Conservation (phyloP, 2,888 invertebrate species). For the Nymphalis c-album region DNA sequence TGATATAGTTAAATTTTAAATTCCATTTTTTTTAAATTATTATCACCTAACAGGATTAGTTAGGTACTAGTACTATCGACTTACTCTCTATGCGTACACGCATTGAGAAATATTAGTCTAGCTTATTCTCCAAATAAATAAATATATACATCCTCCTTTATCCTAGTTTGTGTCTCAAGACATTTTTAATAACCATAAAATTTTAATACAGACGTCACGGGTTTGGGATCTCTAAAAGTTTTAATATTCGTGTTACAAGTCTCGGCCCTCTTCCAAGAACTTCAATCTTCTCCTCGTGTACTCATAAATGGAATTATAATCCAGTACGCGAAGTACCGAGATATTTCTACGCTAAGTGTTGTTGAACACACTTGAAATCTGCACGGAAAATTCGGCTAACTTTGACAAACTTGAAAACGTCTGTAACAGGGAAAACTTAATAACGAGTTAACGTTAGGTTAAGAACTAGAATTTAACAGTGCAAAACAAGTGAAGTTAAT, state of each 20-base stretch:
- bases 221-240: not conserved
- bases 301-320: slow-evolving; percentile 9
- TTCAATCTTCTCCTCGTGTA: not conserved
- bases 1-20: too few species aligned
- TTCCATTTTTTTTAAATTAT: too few species aligned
- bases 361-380: slow-evolving; percentile 3
- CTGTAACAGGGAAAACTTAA: not conserved
- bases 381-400: slow-evolving; percentile 10
- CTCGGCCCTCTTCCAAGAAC: slow-evolving; percentile 6
- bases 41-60: too few species aligned
- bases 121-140: too few species aligned
- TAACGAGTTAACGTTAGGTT: not conserved
- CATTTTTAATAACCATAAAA: not conserved
- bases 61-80: too few species aligned
- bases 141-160: not conserved
- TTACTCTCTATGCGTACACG: too few species aligned
- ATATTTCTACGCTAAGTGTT: not conserved
- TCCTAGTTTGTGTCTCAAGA: not conserved
- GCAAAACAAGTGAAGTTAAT: too few species aligned
- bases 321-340: not conserved
- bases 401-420: not conserved
- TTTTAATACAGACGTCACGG: not conserved
- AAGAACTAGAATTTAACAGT: not conserved
- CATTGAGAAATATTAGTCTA: too few species aligned
- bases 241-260: slow-evolving; percentile 1